phyloP scores from a whole-genome alignment of 2,888 invertebrate species.

The Agonopterix heracliana region DNA sequence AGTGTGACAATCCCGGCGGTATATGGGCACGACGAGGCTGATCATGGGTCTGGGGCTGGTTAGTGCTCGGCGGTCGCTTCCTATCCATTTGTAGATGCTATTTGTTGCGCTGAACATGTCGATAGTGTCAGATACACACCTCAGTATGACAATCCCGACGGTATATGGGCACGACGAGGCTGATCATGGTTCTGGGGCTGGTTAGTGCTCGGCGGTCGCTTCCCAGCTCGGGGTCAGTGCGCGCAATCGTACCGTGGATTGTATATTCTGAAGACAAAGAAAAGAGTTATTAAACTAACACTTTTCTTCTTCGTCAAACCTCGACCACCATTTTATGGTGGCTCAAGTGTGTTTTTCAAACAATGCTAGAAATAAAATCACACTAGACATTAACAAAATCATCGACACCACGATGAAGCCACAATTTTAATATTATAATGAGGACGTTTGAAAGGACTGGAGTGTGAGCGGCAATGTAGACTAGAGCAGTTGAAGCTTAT shows the following conservation, averaged over 20 bases:
- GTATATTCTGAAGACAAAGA: background rate
- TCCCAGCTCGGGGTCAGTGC: conserved; percentile 22
- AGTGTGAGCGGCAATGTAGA: no score
- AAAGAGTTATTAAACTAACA: no score
- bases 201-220: conserved; percentile 28
- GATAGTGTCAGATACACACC: conserved; percentile 29
- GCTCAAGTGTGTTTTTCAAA: no score
- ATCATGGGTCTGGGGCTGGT: conserved; percentile 69
- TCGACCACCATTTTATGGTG: no score
- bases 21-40: conserved; percentile 95
- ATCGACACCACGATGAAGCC: no score
- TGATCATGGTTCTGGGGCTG: conserved; percentile 75
- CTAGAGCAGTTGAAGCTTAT: no score
- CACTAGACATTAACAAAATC: no score
- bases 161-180: conserved; percentile 95
- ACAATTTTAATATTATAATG: no score
- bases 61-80: conserved; percentile 25
- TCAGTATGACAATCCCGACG: conserved; percentile 97
- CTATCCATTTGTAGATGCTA: no score
- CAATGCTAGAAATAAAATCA: no score
- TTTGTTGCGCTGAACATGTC: no score
- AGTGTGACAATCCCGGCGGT: conserved; percentile 96
- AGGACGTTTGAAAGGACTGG: no score
- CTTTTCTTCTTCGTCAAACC: conserved; percentile 1
- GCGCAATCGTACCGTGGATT: conserved; percentile 17